Evolutionary conservation across 1,140 invertebrate species (phyloP).

Genomic region (Diploscapter pachys): DNA sequence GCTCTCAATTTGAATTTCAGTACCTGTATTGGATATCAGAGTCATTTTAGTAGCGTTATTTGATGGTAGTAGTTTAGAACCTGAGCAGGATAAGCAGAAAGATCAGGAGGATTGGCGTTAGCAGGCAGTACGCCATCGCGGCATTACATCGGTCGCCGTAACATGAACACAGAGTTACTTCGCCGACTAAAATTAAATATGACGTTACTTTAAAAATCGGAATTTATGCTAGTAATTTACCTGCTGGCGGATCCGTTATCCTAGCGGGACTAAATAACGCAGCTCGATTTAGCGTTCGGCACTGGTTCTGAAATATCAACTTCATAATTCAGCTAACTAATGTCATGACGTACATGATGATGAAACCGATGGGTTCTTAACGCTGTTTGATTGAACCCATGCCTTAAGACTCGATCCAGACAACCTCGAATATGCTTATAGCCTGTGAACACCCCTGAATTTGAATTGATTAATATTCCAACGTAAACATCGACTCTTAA

Average conservation of each 20-base stretch:
- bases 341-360: conserved; percentile 38
- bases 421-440: conserved; percentile 57
- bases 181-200: conserved; percentile 4
- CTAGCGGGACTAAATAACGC: conserved; percentile 47
- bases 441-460: conserved; percentile 53
- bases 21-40: too few relatives aligned
- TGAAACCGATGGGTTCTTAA: conserved; percentile 54
- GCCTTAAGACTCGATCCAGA: conserved; percentile 44
- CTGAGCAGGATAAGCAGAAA: too few relatives aligned
- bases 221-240: too few relatives aligned
- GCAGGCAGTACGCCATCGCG: too few relatives aligned
- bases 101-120: too few relatives aligned
- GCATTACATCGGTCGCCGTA: conserved; percentile 31
- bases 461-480: not conserved
- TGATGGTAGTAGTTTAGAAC: too few relatives aligned
- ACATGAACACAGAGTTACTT: conserved; percentile 33
- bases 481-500: too few relatives aligned
- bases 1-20: too few relatives aligned
- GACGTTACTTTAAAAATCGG: too few relatives aligned
- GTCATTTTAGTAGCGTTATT: too few relatives aligned
- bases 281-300: conserved; percentile 46
- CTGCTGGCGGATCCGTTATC: conserved; percentile 26
- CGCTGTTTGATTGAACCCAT: conserved; percentile 53
- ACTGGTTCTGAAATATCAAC: conserved; percentile 43
- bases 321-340: not conserved